A percentile compares a stretch with the other conserved stretches of the same genome.
These are phyloP conservation scores for Hippoglossus stenolepis DNA, from an alignment of 2,113 vertebrate species.

Conservation along the genomic window DNA sequence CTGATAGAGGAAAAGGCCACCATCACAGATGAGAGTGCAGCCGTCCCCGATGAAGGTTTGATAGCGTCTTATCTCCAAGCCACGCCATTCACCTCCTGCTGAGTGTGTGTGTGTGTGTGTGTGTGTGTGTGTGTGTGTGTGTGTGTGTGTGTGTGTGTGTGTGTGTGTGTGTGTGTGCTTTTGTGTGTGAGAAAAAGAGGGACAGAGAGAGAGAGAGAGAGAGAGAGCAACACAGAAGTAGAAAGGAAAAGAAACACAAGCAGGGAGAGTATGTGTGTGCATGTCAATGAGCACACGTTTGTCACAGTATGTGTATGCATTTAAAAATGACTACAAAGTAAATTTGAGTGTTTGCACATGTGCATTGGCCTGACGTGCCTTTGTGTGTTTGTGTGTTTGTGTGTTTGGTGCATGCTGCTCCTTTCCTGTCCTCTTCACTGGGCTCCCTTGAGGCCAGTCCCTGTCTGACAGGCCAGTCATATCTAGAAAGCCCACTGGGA, in stretches of 20 bases:
- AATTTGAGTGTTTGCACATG: background rate
- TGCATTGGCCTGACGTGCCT: conserved; percentile 4
- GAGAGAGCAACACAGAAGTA: background rate
- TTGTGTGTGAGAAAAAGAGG: background rate
- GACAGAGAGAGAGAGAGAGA: background rate
- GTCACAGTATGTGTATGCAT: background rate
- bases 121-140: conserved; percentile 1
- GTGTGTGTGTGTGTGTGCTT: no score
- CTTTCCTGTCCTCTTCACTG: conserved; percentile 39
- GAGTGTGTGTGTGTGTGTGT: conserved; percentile 33
- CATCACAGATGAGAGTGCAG: conserved; percentile 63
- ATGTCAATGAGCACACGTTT: conserved; percentile 19
- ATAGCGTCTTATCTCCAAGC: conserved; percentile 66
- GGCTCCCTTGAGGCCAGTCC: conserved; percentile 30
- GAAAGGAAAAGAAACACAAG: background rate
- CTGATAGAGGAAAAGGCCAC: conserved; percentile 52
- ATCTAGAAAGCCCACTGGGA: conserved; percentile 55
- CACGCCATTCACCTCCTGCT: conserved; percentile 59
- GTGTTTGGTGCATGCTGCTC: conserved; percentile 17
- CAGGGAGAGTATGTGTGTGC: background rate
- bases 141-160: background rate
- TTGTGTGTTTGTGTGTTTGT: background rate
- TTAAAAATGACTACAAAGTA: background rate
- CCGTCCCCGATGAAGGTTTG: conserved; percentile 60
- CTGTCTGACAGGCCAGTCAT: conserved; percentile 54